Base-by-base conservation (phyloP, 35 echinoderm and acorn worm species). In the Strongylocentrotus purpuratus region DNA sequence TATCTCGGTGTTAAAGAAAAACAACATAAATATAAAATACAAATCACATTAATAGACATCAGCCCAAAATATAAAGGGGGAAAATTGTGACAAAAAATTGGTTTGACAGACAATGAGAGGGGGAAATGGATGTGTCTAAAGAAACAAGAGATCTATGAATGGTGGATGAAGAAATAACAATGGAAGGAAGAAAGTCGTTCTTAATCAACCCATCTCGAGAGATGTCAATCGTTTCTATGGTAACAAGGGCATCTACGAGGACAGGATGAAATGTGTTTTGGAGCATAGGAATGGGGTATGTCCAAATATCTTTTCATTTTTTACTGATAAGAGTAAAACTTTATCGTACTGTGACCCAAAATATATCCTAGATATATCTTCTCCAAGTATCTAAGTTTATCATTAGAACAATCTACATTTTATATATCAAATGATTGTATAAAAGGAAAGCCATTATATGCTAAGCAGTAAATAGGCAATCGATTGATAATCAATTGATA, bases 1-100 rank as follows among this genome's bases (percentile, higher is more conserved):
- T 89, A 33, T 41, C 91, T 93, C 91, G 46, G 11, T 93, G 91
- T 46, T 93, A 58, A 93, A 93, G 48, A 89, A 89, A 89, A 89
- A 89, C 32, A 89, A 89, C 32, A 28, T 89, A 46, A 45, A 45
- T 45, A 89, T 89, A 33, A 87, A 9, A 45, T 45, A 89, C 45
- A 89, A n/a, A 78, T 78, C 65, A 89, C 45, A 89, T 45, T 33
- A n/a, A n/a, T n/a, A 89, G 17, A 89, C 87, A 45, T 33, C 45
- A 89, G 12, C 33, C 45, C 87, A 89, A 89, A 89, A 89, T 28
- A 45, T 45, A 33, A 41, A 89, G 20, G 45, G 45, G 45, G 45
- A 35, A 89, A 89, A 46, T 17, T 17, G 87, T 89, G 87, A 46
- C 20, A 25, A 89, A 89, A 88, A 89, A 41, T 41, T 33, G 87